A percentile compares a stretch with the other conserved stretches of the same genome.
Evolutionary conservation across 2,113 vertebrate genomes (phyloP).

Genomic region (Gymnocephalus cernua): DNA sequence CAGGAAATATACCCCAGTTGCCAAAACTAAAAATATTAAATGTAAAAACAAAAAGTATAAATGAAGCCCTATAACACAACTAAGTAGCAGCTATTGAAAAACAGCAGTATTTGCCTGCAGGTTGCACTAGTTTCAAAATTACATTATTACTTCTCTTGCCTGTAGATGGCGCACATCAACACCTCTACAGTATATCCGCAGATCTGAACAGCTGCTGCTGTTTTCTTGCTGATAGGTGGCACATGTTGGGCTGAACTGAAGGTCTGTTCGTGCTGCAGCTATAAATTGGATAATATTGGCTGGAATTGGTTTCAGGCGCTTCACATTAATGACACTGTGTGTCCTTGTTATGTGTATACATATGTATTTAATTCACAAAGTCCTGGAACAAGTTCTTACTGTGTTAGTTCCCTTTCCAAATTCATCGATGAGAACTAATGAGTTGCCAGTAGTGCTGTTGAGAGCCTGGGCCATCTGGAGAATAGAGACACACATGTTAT

Average conservation of each 20-base stretch:
- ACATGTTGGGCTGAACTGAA: slow-evolving; percentile 49
- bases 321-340: slow-evolving; percentile 35
- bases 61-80: neutral
- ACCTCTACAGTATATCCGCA: slow-evolving; percentile 4
- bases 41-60: neutral
- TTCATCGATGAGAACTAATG: slow-evolving; percentile 96
- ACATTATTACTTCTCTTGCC: slow-evolving; percentile 2
- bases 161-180: slow-evolving; percentile 25
- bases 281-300: slow-evolving; percentile 27
- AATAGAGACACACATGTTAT: slow-evolving; percentile 50
- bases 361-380: slow-evolving; percentile 40
- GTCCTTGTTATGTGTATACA: slow-evolving; percentile 26
- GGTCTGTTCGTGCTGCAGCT: slow-evolving; percentile 39
- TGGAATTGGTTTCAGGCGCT: slow-evolving; percentile 37
- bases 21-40: neutral
- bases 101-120: neutral
- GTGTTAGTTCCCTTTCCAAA: slow-evolving; percentile 99
- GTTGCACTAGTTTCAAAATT: neutral
- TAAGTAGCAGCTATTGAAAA: neutral
- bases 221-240: slow-evolving; percentile 42
- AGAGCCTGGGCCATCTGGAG: slow-evolving; percentile 90
- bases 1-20: neutral
- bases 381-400: slow-evolving; percentile 75
- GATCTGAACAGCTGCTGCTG: slow-evolving; percentile 43
- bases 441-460: slow-evolving; percentile 91